Base-by-base conservation (phyloP, 2,888 invertebrate species). In the Drosophila flavopinicola region DNA sequence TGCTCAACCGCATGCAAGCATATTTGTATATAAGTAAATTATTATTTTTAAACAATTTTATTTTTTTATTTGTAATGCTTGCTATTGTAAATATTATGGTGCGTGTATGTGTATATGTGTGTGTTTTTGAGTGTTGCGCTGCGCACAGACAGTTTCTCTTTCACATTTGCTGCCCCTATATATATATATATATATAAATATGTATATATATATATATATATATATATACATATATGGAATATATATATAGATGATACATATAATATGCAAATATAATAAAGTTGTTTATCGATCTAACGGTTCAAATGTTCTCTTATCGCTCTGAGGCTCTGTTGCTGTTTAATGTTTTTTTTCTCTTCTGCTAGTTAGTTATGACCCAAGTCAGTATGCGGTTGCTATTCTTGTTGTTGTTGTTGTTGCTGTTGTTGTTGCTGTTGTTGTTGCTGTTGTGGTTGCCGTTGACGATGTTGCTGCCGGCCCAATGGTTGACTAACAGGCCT, bases 111-210 rank as follows among this genome's bases (percentile, higher is more conserved):
- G n/a, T 53, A 6, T 59, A 7, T 41, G 35, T 35, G 39, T 45
- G 23, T 63, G 35, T 51, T 41, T 25, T 35, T 54, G 39, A 32
- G 53, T 74, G 68, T 79, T 82, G 76, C 76, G 75, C 77, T 85
- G 80, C 80, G 65, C 77, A 83, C 86, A 83, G 80, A 86, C 84
- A 80, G 77, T 73, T 85, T 86, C 80, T 86, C 80, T 77, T 82
- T 79, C 66, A 83, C 74, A 80, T 74, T 76, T 71, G 71, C 71
- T 79, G 86, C 66, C 84, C 64, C 86, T 65, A 72, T 71, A 79
- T 66, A 68, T 48, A 58, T 65, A 77, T 53, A 70, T 48, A 54
- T 61, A 66, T 58, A 47, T 48, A 57, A 38, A 56, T 49, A 59
- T 45, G 24, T 63, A 17, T 61, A 42, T 57, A 58, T 57, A 78